Conservation (phyloP, 2,113 vertebrate genomes). For the Laticauda colubrina region DNA sequence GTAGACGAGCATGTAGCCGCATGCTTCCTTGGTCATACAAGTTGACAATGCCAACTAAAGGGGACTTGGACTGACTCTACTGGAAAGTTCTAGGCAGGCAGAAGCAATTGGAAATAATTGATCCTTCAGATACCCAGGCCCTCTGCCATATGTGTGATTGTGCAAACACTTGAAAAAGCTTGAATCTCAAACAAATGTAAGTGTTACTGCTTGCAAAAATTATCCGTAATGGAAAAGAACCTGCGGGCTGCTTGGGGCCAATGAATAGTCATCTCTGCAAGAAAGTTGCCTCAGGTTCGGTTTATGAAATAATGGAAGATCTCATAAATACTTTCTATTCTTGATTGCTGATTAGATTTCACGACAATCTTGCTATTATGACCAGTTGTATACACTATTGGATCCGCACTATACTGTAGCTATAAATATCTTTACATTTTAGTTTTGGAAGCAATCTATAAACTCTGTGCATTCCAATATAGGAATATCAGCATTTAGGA, state of each 20-base stretch:
- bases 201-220: not conserved
- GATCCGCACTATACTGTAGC: not conserved
- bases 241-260: not conserved
- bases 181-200: not conserved
- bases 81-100: not conserved
- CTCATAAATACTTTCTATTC: not conserved
- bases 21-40: not conserved
- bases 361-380: not conserved
- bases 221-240: not conserved
- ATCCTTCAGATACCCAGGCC: not conserved
- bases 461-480: not conserved
- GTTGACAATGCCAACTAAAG: not conserved
- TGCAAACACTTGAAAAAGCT: not conserved
- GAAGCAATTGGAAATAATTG: not conserved
- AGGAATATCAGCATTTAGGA: not conserved
- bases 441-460: not conserved
- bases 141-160: not conserved
- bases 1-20: too few species aligned
- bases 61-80: not conserved
- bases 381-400: not conserved
- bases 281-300: not conserved
- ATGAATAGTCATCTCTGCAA: not conserved
- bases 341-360: not conserved
- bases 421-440: not conserved
- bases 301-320: not conserved